A percentile compares a stretch with the other conserved stretches of the same genome.
Evolutionary conservation across 2,113 vertebrate genomes (phyloP).

Genomic region (Tenebrosternarchus preto): DNA sequence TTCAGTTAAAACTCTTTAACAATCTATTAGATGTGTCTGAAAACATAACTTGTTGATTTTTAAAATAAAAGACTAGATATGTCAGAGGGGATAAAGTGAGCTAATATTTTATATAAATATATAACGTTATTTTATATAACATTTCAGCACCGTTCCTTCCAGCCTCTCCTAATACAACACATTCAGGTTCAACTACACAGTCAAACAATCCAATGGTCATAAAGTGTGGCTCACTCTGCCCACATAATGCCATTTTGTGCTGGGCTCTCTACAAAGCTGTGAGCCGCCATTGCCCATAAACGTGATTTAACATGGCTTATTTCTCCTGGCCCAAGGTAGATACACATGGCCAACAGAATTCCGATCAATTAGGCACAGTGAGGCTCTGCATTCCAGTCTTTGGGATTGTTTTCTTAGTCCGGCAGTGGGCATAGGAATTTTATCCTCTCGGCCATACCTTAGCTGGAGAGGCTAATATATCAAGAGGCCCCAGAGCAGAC

Average conservation of each 20-base stretch:
- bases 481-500: constrained; percentile 47
- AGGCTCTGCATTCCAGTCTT: constrained; percentile 63
- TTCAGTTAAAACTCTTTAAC: neutral
- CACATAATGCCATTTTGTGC: constrained; percentile 9
- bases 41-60: neutral
- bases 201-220: neutral
- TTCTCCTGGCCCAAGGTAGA: constrained; percentile 41
- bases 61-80: neutral
- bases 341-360: constrained; percentile 60
- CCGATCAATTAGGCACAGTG: constrained; percentile 67
- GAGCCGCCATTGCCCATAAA: constrained; percentile 34
- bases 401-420: constrained; percentile 59
- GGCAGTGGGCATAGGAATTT: constrained; percentile 53
- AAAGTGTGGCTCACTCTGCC: neutral
- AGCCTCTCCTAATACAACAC: neutral
- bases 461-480: constrained; percentile 50
- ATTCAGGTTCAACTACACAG: neutral
- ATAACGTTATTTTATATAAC: too few species aligned
- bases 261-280: constrained; percentile 32
- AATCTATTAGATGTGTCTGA: neutral
- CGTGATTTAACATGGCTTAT: constrained; percentile 50
- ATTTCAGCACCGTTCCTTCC: neutral
- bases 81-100: too few species aligned
- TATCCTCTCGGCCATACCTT: constrained; percentile 44
- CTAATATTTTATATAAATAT: too few species aligned